Conservation (phyloP, 2,888 invertebrate species). For the Pristionchus entomophagus region DNA sequence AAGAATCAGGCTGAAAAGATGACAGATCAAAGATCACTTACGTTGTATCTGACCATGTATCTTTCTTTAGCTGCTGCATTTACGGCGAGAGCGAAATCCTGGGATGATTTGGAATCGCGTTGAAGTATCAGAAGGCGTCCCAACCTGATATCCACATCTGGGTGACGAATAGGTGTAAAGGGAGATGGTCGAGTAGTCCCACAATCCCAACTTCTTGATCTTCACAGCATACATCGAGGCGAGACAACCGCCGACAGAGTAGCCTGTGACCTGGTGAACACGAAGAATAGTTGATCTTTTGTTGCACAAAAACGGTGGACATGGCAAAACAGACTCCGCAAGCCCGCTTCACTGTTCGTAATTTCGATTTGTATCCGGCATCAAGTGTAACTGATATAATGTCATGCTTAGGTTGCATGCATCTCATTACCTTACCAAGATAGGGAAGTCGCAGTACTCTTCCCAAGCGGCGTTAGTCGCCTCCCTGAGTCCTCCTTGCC, state of each 20-base stretch:
- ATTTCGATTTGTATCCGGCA: no score
- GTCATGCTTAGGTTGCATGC: no score
- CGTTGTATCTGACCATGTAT: not conserved
- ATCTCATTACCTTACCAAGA: slow-evolving; percentile 8
- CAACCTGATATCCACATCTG: slow-evolving; percentile 39
- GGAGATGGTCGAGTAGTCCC: not conserved
- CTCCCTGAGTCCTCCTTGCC: not conserved
- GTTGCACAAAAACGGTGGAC: no score
- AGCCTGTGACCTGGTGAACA: not conserved
- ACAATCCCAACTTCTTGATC: not conserved
- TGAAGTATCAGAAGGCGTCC: not conserved
- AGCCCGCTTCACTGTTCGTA: no score
- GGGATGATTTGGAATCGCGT: not conserved
- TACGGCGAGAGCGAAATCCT: slow-evolving; percentile 29
- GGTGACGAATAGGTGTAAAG: not conserved
- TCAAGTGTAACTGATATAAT: no score
- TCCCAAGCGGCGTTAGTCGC: slow-evolving; percentile 13
- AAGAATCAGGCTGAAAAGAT: not conserved
- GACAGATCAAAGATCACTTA: no score
- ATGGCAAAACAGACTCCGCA: no score
- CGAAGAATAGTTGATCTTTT: not conserved
- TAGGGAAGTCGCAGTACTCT: slow-evolving; percentile 40
- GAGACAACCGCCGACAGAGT: slow-evolving; percentile 12
- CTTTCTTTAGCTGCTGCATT: not conserved
- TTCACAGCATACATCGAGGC: slow-evolving; percentile 19